Base-by-base conservation (phyloP, 1,140 invertebrate species). In the Doryteuthis pealeii region DNA sequence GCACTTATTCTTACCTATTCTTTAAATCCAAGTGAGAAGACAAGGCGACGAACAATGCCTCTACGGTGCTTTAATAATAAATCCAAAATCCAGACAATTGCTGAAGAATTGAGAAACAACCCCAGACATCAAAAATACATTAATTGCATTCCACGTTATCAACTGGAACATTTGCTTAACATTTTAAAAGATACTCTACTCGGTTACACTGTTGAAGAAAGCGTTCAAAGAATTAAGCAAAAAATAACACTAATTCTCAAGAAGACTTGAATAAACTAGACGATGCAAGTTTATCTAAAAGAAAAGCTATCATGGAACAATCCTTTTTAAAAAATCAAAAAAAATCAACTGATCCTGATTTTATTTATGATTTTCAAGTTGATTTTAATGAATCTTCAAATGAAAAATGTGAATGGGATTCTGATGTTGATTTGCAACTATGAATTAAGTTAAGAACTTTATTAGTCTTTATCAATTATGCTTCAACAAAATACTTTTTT, bases 261-360 rank as follows among this genome's bases (percentile, higher is more conserved):
- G 87, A 90, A 79, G 88, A 90, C 78, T 78, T 90, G n/a, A 90
- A 90, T 75, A 87, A 86, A 77, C 78, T 89, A 0, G 88, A 88
- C 74, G 86, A 87, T 35, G 83, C 85, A 18, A 81, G 78, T 10
- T 74, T 90, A 18, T 77, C 82, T 49, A 78, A 84, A 30, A 90
- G 89, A 76, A 90, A 90, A 75, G 82, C 87, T 32, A 74, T 86
- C 1, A 90, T 90, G 89, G 84, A 89, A 62, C 49, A 80, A 70
- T 85, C 81, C 18, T 90, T 89, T 82, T 83, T 87, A 74, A 87
- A 86, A 67, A 88, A 87, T 75, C 76, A 81, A 40, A 86, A 88
- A 35, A 87, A 86, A 70, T 87, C 86, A 14, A 84, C 82, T 3
- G 89, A 90, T 83, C 84, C 87, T 1, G 84, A 86, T 72, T 90